Evolutionary conservation across 2,888 invertebrate genomes (phyloP), one percentile per base, ranked within the genome.

Genomic region (Sarcophaga rosellei): DNA sequence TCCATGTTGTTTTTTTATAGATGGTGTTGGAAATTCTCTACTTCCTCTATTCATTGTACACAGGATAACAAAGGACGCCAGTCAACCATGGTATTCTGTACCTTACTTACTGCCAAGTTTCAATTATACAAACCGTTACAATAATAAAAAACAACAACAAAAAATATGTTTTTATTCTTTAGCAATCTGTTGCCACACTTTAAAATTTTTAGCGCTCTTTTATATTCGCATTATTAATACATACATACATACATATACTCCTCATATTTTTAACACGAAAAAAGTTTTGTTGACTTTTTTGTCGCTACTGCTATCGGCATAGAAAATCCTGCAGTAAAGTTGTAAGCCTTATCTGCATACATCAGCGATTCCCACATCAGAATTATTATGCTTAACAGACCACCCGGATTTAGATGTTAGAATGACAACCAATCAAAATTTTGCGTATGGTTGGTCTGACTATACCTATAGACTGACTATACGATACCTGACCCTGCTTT

Each of bases 141-240:
- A 57, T 72, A 75, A 74, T 17, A 53, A 53, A 47, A 53, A 53
- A 53, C 15, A 53, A 53, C 4, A 45, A 57, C 66, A 66, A 57
- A 80, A 81, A 69, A 77, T 78, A 86, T 84, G 81, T 84, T 86
- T 84, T 81, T 78, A 86, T 86, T 86, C 69, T 74, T 74, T 68
- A 66, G 81, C 86, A 86, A 86, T 86, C 86, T 86, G 86, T 84
- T 86, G 84, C 81, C 84, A 86, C 84, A 81, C 86, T 84, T 81
- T 75, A 75, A 62, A 81, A 81, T 84, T 79, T 75, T 79, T 75
- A 84, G 78, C 81, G 78, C 86, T 86, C 86, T 86, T 86, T 86
- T 86, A 86, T 86, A 78, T 86, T 86, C 86, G 75, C 86, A 86
- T 86, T 86, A 86, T 84, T 84, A 80, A 80, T 80, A 75, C 15